Conservation (phyloP, 2,888 invertebrate species). For the Pegoplata infirma region DNA sequence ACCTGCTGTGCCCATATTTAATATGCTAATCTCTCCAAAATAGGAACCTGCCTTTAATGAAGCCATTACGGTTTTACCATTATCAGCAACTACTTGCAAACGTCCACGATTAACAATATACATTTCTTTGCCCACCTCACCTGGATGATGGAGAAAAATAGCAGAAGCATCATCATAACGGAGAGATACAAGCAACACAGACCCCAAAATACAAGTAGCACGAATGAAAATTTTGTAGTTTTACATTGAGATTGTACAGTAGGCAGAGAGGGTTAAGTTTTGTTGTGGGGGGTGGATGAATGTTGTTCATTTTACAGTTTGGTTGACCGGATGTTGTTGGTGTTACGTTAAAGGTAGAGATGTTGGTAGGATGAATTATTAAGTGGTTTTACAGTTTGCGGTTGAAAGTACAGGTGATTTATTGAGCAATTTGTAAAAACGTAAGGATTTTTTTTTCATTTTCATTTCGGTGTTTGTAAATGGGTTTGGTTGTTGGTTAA, state of each 20-base stretch:
- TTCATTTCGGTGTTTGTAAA: neutral
- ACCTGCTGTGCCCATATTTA: slow-evolving; percentile 99
- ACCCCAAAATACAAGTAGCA: neutral
- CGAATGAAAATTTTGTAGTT: neutral
- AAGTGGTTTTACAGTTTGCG: slow-evolving; percentile 59
- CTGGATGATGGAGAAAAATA: no score
- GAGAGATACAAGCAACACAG: neutral
- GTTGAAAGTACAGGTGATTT: slow-evolving; percentile 58
- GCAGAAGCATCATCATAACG: no score
- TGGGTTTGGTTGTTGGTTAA: neutral
- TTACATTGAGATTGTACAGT: neutral
- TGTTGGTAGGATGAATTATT: slow-evolving; percentile 60
- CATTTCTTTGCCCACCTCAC: slow-evolving; percentile 99
- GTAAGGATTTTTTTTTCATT: neutral
- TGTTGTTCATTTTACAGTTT: neutral
- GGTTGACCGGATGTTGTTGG: slow-evolving; percentile 28
- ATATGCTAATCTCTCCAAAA: slow-evolving; percentile 99
- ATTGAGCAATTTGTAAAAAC: slow-evolving; percentile 56
- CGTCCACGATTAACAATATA: slow-evolving; percentile 99
- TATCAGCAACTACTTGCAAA: slow-evolving; percentile 96
- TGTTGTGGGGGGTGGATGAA: neutral
- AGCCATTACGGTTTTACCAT: slow-evolving; percentile 96
- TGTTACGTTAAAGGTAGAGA: slow-evolving; percentile 46
- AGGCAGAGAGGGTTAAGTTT: neutral
- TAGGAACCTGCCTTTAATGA: slow-evolving; percentile 99